Evolutionary conservation across 37 sponge, comb jelly and placozoan species (phyloP).

Genomic region (Beroe ovata): DNA sequence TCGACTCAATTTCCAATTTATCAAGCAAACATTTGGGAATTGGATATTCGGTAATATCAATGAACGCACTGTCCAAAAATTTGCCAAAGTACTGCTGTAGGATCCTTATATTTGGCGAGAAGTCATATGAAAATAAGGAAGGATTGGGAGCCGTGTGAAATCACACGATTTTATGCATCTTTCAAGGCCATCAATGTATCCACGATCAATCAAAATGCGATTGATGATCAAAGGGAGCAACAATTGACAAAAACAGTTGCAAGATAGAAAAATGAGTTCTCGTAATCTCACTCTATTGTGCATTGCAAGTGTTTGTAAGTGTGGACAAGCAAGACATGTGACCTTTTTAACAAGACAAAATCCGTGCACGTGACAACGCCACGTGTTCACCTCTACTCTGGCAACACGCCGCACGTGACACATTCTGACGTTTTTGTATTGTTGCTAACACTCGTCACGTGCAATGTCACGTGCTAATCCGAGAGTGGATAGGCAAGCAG

Average conservation of each 20-base stretch:
- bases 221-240: not conserved
- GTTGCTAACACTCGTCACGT: not conserved
- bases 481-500: not conserved
- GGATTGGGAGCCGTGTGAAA: no score
- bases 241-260: not conserved
- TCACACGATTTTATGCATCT: no score
- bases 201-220: not conserved
- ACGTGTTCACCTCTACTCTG: no score
- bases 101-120: no score
- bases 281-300: not conserved
- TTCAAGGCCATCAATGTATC: not conserved
- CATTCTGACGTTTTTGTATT: not conserved
- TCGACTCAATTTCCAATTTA: no score
- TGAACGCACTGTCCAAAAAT: no score
- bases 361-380: not conserved
- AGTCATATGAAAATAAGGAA: no score
- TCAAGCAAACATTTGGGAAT: no score
- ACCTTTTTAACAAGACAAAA: not conserved
- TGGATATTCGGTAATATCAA: no score
- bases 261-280: not conserved
- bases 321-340: not conserved
- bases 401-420: not conserved
- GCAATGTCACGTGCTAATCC: not conserved
- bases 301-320: not conserved
- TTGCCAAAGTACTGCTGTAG: no score